A percentile compares a stretch with the other conserved stretches of the same genome.
Conservation (phyloP, 2,888 invertebrate genomes). For the Campoletis raptor region DNA sequence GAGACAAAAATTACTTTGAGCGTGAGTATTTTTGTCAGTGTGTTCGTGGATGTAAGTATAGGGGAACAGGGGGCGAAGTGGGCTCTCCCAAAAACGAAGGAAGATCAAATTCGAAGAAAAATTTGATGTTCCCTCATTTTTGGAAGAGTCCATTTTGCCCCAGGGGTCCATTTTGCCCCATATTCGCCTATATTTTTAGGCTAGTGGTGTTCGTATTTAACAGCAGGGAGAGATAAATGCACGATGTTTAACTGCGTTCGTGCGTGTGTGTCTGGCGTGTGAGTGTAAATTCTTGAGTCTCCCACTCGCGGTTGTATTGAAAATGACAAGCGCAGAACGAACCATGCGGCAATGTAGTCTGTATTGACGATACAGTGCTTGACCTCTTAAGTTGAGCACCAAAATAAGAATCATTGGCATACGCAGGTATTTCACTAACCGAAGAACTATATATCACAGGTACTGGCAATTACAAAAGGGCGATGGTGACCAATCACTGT, state of each 20-base stretch:
- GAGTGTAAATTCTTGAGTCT: slow-evolving; percentile 38
- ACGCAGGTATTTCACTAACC: neutral
- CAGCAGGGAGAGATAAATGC: slow-evolving; percentile 18
- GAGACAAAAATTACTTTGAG: neutral
- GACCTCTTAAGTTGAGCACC: neutral
- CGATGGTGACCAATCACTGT: slow-evolving; percentile 21
- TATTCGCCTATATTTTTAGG: too few relatives aligned
- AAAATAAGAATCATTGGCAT: slow-evolving; percentile 32
- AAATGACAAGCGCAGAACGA: slow-evolving; percentile 60
- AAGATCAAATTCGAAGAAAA: too few relatives aligned
- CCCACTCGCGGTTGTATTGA: slow-evolving; percentile 54
- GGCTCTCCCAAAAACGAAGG: too few relatives aligned
- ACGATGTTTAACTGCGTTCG: neutral
- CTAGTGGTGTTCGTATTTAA: neutral
- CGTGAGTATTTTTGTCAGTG: neutral
- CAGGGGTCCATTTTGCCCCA: too few relatives aligned
- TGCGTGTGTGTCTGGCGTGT: neutral
- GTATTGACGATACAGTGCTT: slow-evolving; percentile 12
- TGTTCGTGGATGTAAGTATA: neutral
- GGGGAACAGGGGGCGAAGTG: too few relatives aligned
- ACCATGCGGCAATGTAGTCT: slow-evolving; percentile 15
- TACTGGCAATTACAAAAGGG: slow-evolving; percentile 9
- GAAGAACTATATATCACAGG: neutral
- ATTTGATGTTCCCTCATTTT: too few relatives aligned
- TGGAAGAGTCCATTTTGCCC: too few relatives aligned